Evolutionary conservation across 2,888 invertebrate genomes (phyloP).

Genomic region (Rutpela maculata): DNA sequence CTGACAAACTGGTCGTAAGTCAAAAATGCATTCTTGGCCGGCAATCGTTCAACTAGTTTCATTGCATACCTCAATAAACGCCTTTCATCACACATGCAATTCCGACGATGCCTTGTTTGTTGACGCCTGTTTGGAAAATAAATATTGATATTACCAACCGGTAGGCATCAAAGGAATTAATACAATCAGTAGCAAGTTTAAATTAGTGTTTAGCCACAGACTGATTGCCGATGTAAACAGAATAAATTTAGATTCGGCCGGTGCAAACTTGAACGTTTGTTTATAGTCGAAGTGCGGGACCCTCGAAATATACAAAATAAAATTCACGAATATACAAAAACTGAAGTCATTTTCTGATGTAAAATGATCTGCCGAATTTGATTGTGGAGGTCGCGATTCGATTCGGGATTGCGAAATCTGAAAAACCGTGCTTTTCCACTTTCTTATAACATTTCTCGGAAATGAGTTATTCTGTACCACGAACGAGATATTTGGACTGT

Average conservation of each 20-base stretch:
- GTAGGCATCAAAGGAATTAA: conserved; percentile 9
- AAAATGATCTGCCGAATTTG: too few relatives aligned
- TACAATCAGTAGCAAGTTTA: conserved; percentile 22
- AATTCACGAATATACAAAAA: too few relatives aligned
- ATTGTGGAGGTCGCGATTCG: too few relatives aligned
- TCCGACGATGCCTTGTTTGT: neutral
- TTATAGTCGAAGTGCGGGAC: too few relatives aligned
- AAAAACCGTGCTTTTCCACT: too few relatives aligned
- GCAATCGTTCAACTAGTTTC: neutral
- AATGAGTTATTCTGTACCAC: too few relatives aligned
- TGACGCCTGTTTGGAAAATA: conserved; percentile 17
- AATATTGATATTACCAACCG: conserved; percentile 29
- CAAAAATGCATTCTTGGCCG: conserved; percentile 3
- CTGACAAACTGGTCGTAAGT: neutral
- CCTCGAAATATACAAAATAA: too few relatives aligned
- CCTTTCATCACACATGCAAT: conserved; percentile 8
- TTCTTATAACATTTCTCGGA: too few relatives aligned
- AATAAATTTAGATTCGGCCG: conserved; percentile 18
- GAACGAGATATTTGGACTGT: too few relatives aligned
- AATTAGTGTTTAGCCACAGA: neutral
- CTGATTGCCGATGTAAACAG: conserved; percentile 22
- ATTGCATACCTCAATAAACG: neutral
- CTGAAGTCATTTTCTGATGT: too few relatives aligned
- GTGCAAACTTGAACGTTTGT: conserved; percentile 16
- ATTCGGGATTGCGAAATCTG: too few relatives aligned